Base-by-base conservation (phyloP, 2,888 invertebrate genomes). In the Apamea sordens region DNA sequence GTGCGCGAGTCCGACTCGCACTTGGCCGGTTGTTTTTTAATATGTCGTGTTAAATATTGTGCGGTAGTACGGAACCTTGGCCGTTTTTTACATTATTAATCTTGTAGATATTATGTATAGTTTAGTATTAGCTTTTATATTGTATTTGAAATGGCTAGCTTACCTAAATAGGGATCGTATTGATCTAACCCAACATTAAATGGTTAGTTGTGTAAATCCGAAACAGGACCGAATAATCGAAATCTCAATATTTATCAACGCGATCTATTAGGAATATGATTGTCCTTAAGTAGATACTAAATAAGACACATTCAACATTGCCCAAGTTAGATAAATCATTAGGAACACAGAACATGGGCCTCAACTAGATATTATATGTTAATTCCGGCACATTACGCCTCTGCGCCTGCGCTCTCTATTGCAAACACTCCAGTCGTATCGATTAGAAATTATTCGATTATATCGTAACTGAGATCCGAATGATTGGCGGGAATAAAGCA, bases 401-500 rank as follows among this genome's bases (percentile, higher is more conserved):
- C 74, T 63, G 83, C 73, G 32, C 50, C 61, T 73, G 67, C 84
- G 65, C 50, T 79, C 84, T 76, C 76, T 74, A 63, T 77, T 78
- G 75, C 86, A 68, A 84, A 74, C 63, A 85, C 68, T 75, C 13
- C 50, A 21, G 41, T 53, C 72, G 50, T 64, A 84, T 87, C 71
- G 85, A 84, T 84, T 84, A 84, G 84, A 84, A 84, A 84, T 87
- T 79, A 87, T 84, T 87, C 36, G 87, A 87, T 87, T 73, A 69
- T 76, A 83, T 86, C 84, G 59, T 83, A 47, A 86, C 83, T 56
- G 21, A 59, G 69, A 86, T 82, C 61, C 53, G 28, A 69, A 32
- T 77, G 64, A 83, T 87, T 36, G 59, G 47, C 28, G 61, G 36
- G 28, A 50, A 21, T 36, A 21, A 28, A 77, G 21, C 32, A 6